Evolutionary conservation across 2,797 vertebrate species (phyloP).

Genomic region (Aeoliscus strigatus): DNA sequence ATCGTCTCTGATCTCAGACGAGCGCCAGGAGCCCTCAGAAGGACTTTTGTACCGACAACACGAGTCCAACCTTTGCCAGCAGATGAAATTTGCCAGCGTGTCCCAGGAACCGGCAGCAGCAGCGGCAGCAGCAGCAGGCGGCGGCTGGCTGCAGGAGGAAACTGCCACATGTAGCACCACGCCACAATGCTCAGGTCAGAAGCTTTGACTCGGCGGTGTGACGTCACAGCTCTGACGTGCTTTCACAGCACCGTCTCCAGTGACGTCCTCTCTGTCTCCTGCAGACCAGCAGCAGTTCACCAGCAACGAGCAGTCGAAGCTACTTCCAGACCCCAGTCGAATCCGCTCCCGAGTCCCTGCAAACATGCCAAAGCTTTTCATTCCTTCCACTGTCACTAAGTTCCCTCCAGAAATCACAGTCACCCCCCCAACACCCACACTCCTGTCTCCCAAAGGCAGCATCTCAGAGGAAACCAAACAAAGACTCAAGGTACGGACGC

Average conservation of each 20-base stretch:
- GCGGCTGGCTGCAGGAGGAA: constrained; percentile 71
- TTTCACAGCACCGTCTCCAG: background rate
- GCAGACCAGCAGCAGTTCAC: constrained; percentile 73
- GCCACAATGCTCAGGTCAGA: constrained; percentile 78
- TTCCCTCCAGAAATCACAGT: constrained; percentile 99
- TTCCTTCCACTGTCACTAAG: constrained; percentile 89
- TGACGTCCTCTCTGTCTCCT: background rate
- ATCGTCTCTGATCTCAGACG: constrained; percentile 59
- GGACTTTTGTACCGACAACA: constrained; percentile 80
- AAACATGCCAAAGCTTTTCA: constrained; percentile 97
- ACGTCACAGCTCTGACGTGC: background rate
- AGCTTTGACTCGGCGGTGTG: background rate
- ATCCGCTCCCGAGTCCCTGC: constrained; percentile 85
- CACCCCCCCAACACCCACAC: constrained; percentile 94
- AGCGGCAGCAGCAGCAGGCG: constrained; percentile 61
- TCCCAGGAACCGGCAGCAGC: constrained; percentile 70
- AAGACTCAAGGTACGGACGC: constrained; percentile 85
- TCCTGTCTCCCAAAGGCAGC: constrained; percentile 97
- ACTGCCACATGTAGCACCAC: constrained; percentile 75
- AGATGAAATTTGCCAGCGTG: constrained; percentile 82
- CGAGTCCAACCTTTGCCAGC: constrained; percentile 82
- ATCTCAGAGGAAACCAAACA: constrained; percentile 99
- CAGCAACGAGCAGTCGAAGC: constrained; percentile 75
- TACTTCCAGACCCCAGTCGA: constrained; percentile 78
- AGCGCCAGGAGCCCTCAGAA: constrained; percentile 77